A percentile compares a stretch with the other conserved stretches of the same genome.
phyloP scores from a whole-genome alignment of 2,113 vertebrate species.

The Pachyramphus minor region DNA sequence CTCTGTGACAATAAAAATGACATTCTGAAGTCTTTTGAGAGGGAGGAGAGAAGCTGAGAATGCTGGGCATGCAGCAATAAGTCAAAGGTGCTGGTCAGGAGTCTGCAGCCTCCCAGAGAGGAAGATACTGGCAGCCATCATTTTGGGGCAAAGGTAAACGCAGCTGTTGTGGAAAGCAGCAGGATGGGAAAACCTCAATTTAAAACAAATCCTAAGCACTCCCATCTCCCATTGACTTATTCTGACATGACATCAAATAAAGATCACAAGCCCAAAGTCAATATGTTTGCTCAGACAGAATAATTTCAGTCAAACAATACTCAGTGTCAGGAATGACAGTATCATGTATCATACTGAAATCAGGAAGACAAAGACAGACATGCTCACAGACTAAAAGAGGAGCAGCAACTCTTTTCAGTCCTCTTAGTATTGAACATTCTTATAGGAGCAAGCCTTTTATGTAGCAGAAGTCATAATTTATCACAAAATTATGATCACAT shows the following conservation, averaged over 20 bases:
- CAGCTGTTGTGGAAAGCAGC: background rate
- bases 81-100: background rate
- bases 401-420: background rate
- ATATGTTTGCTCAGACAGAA: background rate
- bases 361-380: background rate
- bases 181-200: background rate
- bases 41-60: background rate
- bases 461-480: background rate
- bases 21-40: background rate
- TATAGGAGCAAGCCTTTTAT: background rate
- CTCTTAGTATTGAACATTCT: background rate
- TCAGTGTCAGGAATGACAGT: background rate
- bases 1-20: background rate
- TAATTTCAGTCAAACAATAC: slow-evolving; percentile 3
- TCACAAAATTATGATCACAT: accelerated
- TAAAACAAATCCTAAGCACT: background rate
- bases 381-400: background rate
- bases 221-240: background rate
- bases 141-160: background rate
- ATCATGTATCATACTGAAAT: background rate
- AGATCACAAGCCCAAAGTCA: background rate
- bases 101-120: background rate
- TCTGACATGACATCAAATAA: background rate
- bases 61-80: background rate
- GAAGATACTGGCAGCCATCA: background rate